phyloP scores from a whole-genome alignment of 2,797 vertebrate genomes.

The Antrozous pallidus region DNA sequence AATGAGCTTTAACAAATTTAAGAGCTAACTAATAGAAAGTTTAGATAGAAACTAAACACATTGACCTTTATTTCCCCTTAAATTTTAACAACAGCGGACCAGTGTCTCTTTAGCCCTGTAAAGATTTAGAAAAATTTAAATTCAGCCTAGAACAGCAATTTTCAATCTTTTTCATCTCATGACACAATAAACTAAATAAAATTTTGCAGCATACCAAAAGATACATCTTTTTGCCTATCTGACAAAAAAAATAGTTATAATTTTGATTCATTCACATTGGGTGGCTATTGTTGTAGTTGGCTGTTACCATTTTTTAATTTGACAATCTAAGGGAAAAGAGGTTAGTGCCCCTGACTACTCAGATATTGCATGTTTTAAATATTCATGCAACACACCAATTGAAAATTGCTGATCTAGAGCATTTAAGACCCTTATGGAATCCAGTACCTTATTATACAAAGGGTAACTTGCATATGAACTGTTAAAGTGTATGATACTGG shows the following conservation, averaged over 20 bases:
- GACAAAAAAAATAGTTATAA: neutral
- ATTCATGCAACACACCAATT: too few species aligned
- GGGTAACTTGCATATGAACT: neutral
- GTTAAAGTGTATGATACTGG: neutral
- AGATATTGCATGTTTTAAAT: neutral
- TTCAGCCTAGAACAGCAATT: neutral
- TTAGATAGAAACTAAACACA: neutral
- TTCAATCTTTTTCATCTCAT: neutral
- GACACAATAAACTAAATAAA: neutral
- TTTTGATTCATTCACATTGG: neutral
- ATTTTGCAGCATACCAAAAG: neutral
- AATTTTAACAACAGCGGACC: neutral
- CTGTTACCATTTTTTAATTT: neutral
- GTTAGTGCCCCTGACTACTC: neutral
- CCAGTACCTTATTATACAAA: neutral
- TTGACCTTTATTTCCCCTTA: slow-evolving; percentile 16
- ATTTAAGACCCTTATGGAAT: neutral
- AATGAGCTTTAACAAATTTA: neutral
- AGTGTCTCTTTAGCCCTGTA: neutral
- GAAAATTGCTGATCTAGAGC: neutral
- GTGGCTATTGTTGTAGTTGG: neutral
- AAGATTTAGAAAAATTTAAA: neutral
- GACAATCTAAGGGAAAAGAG: neutral
- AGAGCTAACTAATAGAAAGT: neutral
- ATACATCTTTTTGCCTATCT: neutral